Conservation (phyloP, 2,797 vertebrate genomes). For the Chiloscyllium punctatum region DNA sequence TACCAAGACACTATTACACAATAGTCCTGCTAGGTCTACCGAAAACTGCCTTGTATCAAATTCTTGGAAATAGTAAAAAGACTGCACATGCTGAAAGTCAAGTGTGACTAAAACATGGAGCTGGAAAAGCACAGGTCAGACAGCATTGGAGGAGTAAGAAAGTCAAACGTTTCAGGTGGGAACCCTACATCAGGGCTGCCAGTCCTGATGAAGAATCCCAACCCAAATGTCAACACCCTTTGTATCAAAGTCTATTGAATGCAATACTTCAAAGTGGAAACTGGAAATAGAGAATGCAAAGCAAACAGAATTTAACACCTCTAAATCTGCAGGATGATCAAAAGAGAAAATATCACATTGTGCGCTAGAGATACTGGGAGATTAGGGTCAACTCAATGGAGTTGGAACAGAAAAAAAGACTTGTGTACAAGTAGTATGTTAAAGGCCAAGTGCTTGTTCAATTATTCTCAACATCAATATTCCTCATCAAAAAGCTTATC, state of each 20-base stretch:
- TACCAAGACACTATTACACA: not conserved
- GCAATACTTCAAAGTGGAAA: not conserved
- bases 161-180: no score
- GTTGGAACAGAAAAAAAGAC: conserved; percentile 29
- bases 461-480: not conserved
- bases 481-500: not conserved
- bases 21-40: no score
- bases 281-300: not conserved
- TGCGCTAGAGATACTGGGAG: not conserved
- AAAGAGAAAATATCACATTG: not conserved
- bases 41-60: no score
- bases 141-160: no score
- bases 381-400: not conserved
- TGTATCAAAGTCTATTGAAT: not conserved
- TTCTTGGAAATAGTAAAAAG: no score
- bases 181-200: no score
- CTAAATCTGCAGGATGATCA: not conserved
- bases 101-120: no score
- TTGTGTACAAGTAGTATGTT: not conserved
- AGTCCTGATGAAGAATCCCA: no score
- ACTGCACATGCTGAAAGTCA: no score
- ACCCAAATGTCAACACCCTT: no score
- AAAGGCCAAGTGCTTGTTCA: not conserved
- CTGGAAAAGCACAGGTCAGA: no score
- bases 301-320: not conserved